Percentiles rank a stretch among this genome's conserved stretches.
Conservation (phyloP, 2,113 vertebrate genomes). For the Corvus moneduloides region DNA sequence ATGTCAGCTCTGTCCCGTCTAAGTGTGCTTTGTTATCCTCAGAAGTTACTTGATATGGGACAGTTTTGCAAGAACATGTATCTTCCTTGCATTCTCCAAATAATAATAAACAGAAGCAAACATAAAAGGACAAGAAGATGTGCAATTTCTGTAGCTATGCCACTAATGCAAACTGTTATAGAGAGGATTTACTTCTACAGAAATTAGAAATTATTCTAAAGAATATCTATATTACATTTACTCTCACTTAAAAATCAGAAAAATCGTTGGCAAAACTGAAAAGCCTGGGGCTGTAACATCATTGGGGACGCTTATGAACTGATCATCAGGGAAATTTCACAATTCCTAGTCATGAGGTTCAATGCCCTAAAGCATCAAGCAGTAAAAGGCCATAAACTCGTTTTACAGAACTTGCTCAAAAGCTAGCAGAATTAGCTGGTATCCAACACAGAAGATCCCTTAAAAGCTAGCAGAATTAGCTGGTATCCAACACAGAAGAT, state of each 20-base stretch:
- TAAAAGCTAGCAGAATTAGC: not conserved
- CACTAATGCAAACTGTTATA: not conserved
- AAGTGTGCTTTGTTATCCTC: not conserved
- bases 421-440: not conserved
- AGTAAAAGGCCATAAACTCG: not conserved
- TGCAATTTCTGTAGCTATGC: not conserved
- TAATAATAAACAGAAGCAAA: not conserved
- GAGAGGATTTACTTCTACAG: not conserved
- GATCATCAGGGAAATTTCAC: not conserved
- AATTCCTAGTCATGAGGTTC: not conserved
- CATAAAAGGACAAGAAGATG: not conserved
- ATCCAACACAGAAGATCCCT: not conserved
- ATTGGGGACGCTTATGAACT: not conserved
- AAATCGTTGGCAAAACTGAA: not conserved
- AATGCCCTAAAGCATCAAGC: not conserved
- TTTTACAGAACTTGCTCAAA: not conserved
- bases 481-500: not conserved
- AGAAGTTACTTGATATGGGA: not conserved
- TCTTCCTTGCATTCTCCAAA: not conserved
- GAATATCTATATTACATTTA: not conserved
- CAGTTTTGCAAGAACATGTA: not conserved
- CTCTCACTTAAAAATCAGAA: not conserved
- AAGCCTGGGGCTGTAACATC: not conserved
- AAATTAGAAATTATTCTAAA: not conserved
- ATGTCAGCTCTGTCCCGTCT: not conserved